Evolutionary conservation across 2,797 vertebrate genomes (phyloP), one percentile per base, ranked within the genome.

Genomic region (Chanos chanos): DNA sequence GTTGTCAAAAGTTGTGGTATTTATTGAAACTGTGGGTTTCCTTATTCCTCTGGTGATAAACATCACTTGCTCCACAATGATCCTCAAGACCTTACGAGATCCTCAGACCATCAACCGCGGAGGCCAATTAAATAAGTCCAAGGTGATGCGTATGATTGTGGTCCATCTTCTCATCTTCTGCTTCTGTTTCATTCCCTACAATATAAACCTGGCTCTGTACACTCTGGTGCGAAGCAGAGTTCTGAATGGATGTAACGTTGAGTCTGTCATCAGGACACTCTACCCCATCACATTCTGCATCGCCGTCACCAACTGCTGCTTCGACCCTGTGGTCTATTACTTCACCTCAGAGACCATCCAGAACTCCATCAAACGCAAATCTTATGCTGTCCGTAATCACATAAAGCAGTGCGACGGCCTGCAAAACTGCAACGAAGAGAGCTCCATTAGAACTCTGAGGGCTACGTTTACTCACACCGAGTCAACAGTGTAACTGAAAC

Each of bases 331-430:
- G 24, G 83, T 99, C 73, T 99, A 99, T 73, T 99, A 99, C 72
- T 99, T 99, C 71, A 99, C 96, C 1, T 98, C 97, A 0, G 96
- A 97, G 48, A 92, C 93, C 1, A 94, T 99, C 70, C 92, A 98
- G 77, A 97, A 92, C 68, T 97, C 95, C 4, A 92, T 99, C 64
- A 97, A 89, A 84, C 89, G 89, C 57, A 94, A 92, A 78, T 88
- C 84, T 7, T 79, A 80, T 30, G 73, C 74, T 1, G 65, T 78
- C 25, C 77, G 85, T 40, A 86, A 68, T 1, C 86, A 88, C 0
- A 54, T 47, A 39, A 89, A 72, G 49, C 81, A 90, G 24, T 86
- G 88, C 0, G 84, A 92, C 61, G 81, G 77, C 22, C 72, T 92
- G 16, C 78, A 80, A 39, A 74, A 74, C n/a, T 90, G 54, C 66